These are phyloP conservation scores for Drosophila jambulina DNA, from an alignment of 1,140 invertebrate species.

Conservation along the genomic window DNA sequence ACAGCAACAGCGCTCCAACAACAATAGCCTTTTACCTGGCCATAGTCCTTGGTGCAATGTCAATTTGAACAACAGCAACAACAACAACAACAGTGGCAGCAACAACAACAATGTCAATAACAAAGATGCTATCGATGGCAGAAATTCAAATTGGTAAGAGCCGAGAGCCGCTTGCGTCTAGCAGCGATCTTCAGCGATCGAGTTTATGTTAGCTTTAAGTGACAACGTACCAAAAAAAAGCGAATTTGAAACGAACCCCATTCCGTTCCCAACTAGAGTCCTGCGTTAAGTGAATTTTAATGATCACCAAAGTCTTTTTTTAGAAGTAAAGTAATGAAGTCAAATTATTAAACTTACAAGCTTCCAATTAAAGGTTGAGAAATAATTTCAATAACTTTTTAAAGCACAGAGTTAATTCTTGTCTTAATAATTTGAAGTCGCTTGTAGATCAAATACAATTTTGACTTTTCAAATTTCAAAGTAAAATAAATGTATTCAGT, in stretches of 20 bases:
- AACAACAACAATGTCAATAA: conserved; percentile 68
- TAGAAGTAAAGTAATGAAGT: background rate
- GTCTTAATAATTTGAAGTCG: background rate
- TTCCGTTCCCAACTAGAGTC: conserved; percentile 31
- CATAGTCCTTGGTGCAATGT: conserved; percentile 76
- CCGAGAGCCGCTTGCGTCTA: conserved; percentile 56
- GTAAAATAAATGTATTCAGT: background rate
- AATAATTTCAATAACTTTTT: background rate
- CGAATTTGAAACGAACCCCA: conserved; percentile 73
- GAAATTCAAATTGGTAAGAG: conserved; percentile 79
- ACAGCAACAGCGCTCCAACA: conserved; percentile 45
- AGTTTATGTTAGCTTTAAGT: conserved; percentile 75
- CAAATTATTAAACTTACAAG: background rate
- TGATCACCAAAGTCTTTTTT: background rate
- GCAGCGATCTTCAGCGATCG: conserved; percentile 26
- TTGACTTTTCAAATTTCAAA: background rate
- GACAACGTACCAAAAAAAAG: conserved; percentile 66
- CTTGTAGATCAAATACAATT: background rate
- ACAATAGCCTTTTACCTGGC: conserved; percentile 54
- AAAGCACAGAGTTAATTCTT: background rate
- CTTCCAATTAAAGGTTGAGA: background rate
- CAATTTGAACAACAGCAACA: conserved; percentile 61
- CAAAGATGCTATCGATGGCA: conserved; percentile 70
- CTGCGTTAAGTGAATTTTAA: background rate
- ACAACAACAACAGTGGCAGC: conserved; percentile 38